Evolutionary conservation across 2,888 invertebrate species (phyloP).

Genomic region (Calameuta idolon): DNA sequence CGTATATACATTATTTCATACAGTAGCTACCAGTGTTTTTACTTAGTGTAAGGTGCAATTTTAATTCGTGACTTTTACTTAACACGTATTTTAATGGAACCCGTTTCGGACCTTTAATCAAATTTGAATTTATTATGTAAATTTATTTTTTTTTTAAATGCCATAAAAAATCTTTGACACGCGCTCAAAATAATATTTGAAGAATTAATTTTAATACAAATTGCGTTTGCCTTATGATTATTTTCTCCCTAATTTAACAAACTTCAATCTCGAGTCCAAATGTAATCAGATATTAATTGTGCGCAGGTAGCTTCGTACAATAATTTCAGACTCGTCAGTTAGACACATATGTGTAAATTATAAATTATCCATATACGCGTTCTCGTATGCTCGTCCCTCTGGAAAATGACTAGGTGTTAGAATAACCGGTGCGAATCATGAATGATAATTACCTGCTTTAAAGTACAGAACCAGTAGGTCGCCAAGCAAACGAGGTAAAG

Average conservation of each 20-base stretch:
- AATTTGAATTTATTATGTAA: neutral
- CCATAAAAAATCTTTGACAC: neutral
- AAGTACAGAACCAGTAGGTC: constrained; percentile 20
- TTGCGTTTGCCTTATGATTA: neutral
- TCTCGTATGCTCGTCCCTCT: constrained; percentile 44
- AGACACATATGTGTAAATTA: constrained; percentile 39
- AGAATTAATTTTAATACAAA: neutral
- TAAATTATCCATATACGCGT: constrained; percentile 41
- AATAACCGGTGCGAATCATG: constrained; percentile 49
- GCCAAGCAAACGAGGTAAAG: neutral
- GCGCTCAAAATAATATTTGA: neutral
- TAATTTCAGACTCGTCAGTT: neutral
- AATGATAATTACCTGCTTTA: constrained; percentile 55
- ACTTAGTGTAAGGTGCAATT: neutral
- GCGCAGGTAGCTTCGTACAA: neutral
- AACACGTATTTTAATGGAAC: neutral
- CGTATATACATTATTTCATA: neutral
- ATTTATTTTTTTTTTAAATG: neutral
- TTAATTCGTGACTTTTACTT: neutral
- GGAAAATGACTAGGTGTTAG: constrained; percentile 37
- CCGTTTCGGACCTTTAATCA: neutral
- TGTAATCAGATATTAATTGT: neutral
- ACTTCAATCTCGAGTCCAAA: neutral
- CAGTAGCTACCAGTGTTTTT: neutral
- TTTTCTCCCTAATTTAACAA: neutral